phyloP scores from a whole-genome alignment of 2,888 invertebrate genomes.

The Chydorus sphaericus region DNA sequence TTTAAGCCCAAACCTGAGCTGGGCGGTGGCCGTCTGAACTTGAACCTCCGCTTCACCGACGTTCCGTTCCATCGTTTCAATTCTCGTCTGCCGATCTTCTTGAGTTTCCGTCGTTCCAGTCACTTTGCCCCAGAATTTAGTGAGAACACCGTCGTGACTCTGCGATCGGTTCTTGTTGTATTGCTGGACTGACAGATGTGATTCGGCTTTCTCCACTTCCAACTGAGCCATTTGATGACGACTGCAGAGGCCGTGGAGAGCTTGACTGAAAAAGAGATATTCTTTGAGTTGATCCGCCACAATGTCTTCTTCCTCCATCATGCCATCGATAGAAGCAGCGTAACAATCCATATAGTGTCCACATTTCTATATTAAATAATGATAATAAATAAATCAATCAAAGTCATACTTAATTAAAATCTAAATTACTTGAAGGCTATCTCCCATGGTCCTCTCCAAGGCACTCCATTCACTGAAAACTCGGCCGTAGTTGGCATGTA shows the following conservation, averaged over 20 bases:
- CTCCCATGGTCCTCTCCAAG: conserved; percentile 65
- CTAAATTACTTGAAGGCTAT: conserved; percentile 43
- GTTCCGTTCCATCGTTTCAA: conserved; percentile 48
- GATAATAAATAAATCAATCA: conserved; percentile 16
- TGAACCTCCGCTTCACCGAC: conserved; percentile 43
- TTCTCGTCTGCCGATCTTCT: conserved; percentile 53
- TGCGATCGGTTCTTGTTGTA: conserved; percentile 35
- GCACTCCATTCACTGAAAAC: conserved; percentile 76
- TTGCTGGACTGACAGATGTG: conserved; percentile 38
- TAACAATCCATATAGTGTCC: conserved; percentile 51
- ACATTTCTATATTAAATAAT: conserved; percentile 30
- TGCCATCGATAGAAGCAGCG: conserved; percentile 53
- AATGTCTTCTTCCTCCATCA: conserved; percentile 66
- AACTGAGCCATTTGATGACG: conserved; percentile 59
- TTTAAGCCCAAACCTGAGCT: conserved; percentile 41
- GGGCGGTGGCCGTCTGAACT: conserved; percentile 41
- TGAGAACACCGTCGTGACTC: not conserved
- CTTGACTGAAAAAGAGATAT: conserved; percentile 59
- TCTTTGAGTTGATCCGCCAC: conserved; percentile 70
- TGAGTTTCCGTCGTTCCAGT: conserved; percentile 62
- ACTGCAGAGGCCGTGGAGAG: conserved; percentile 54
- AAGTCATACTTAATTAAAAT: conserved; percentile 3
- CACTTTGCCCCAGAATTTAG: conserved; percentile 38
- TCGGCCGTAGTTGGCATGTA: conserved; percentile 65
- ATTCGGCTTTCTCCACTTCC: conserved; percentile 53